Evolutionary conservation across 2,113 vertebrate species (phyloP).

Genomic region (Choloepus hoffmanni): DNA sequence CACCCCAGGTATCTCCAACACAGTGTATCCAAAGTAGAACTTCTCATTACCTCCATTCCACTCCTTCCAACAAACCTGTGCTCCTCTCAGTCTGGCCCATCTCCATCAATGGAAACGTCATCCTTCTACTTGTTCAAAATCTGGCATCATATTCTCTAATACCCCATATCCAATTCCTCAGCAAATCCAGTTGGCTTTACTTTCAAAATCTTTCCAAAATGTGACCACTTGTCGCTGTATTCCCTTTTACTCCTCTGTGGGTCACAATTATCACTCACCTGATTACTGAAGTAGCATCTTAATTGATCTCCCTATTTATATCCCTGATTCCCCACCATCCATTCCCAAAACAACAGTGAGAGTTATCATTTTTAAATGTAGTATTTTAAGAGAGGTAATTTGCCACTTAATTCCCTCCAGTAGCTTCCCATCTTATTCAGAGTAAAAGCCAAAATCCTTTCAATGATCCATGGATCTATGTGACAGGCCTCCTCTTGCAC

Average conservation of each 20-base stretch:
- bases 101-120: not conserved
- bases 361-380: not conserved
- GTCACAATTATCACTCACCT: not conserved
- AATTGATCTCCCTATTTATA: not conserved
- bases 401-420: not conserved
- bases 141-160: not conserved
- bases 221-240: not conserved
- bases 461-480: not conserved
- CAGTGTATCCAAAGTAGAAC: not conserved
- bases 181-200: not conserved
- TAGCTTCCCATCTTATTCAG: not conserved
- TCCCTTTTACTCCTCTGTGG: not conserved
- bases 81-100: not conserved
- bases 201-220: not conserved
- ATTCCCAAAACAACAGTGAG: not conserved
- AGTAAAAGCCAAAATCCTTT: not conserved
- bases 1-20: not conserved
- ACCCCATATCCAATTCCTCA: not conserved
- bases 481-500: not conserved
- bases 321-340: not conserved
- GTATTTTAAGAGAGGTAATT: not conserved
- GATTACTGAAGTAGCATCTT: not conserved
- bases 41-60: not conserved
- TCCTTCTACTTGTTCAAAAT: not conserved
- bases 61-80: not conserved